Evolutionary conservation across 2,113 vertebrate genomes (phyloP).

Genomic region (rat (Rattus norvegicus)): GRCr8 NC_086020.1:20238501-20239000

Average conservation of each 20-base stretch:
- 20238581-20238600: not conserved
- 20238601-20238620: not conserved
- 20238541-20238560: not conserved
- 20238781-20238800: not conserved
- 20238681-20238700: too few species aligned
- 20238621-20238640: too few species aligned
- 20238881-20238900: not conserved
- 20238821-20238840: not conserved
- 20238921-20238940: not conserved
- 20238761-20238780: not conserved
- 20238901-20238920: not conserved
- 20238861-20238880: not conserved
- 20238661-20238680: too few species aligned
- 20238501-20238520: not conserved
- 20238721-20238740: too few species aligned
- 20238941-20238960: not conserved
- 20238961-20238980: not conserved
- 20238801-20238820: not conserved
- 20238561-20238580: not conserved
- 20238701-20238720: too few species aligned
- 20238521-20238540: not conserved
- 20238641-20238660: too few species aligned
- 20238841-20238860: not conserved
- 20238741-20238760: not conserved
- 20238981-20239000: too few species aligned